phyloP scores from a whole-genome alignment of 2,797 vertebrate genomes.

The Pseudomugil gertrudae region DNA sequence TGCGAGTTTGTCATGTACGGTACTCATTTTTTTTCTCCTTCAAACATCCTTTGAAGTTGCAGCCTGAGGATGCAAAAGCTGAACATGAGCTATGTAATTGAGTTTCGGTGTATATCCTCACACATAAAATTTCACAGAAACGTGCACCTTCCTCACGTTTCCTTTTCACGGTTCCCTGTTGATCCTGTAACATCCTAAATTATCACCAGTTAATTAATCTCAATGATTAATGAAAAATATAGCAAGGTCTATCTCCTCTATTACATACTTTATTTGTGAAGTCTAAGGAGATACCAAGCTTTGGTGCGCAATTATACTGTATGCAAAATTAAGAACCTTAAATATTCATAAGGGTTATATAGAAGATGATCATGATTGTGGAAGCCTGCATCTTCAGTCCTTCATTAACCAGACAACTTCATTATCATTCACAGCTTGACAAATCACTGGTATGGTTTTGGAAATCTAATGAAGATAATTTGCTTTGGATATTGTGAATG shows the following conservation, averaged over 20 bases:
- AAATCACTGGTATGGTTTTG: constrained; percentile 77
- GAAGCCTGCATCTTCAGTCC: constrained; percentile 74
- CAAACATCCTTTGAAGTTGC: constrained; percentile 24
- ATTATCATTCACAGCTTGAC: constrained; percentile 83
- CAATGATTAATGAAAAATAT: constrained; percentile 81
- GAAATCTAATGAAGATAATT: constrained; percentile 80
- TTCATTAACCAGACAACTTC: constrained; percentile 81
- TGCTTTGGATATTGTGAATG: constrained; percentile 77
- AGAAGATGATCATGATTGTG: constrained; percentile 79
- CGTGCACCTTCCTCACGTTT: constrained; percentile 49
- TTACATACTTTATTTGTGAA: constrained; percentile 79
- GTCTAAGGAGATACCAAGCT: constrained; percentile 75
- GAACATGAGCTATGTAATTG: constrained; percentile 33
- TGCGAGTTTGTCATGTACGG: not conserved
- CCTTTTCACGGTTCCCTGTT: constrained; percentile 57
- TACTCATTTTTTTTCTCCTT: constrained; percentile 12
- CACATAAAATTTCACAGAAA: constrained; percentile 62
- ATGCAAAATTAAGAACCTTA: constrained; percentile 79
- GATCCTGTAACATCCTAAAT: constrained; percentile 72
- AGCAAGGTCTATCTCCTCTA: constrained; percentile 70
- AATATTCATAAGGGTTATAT: constrained; percentile 82
- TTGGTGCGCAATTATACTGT: constrained; percentile 76
- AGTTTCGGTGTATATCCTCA: constrained; percentile 53
- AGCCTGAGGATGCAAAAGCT: constrained; percentile 15
- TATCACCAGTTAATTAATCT: constrained; percentile 80